A percentile compares a stretch with the other conserved stretches of the same genome.
phyloP scores from a whole-genome alignment of 2,888 invertebrate species.

The Parochlus steinenii region DNA sequence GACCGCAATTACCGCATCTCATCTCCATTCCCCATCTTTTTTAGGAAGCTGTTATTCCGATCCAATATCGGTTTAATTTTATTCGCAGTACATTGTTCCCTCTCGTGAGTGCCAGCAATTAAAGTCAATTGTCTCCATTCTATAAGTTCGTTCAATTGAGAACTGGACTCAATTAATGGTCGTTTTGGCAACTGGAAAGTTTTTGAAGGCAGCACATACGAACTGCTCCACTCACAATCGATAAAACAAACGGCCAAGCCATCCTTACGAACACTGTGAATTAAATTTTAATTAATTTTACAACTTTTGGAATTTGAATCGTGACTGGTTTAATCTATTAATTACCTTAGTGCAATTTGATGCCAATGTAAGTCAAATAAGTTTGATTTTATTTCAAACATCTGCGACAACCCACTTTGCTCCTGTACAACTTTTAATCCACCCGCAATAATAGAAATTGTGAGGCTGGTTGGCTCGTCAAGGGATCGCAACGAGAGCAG shows the following conservation, averaged over 20 bases:
- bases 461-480: slow-evolving; percentile 5
- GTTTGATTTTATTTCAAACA: slow-evolving; percentile 30
- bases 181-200: slow-evolving; percentile 4
- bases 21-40: too few species aligned
- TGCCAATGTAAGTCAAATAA: slow-evolving; percentile 31
- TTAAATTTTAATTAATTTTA: background rate
- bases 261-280: slow-evolving; percentile 5
- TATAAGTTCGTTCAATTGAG: slow-evolving; percentile 3
- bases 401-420: slow-evolving; percentile 29
- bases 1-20: too few species aligned
- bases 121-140: slow-evolving; percentile 15
- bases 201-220: slow-evolving; percentile 5
- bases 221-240: slow-evolving; percentile 10
- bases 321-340: background rate
- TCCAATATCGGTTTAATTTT: too few species aligned
- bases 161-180: slow-evolving; percentile 2
- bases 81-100: slow-evolving; percentile 29
- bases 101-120: slow-evolving; percentile 27
- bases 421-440: slow-evolving; percentile 28
- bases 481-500: background rate
- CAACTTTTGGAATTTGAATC: background rate
- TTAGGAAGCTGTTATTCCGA: too few species aligned
- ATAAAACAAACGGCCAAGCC: slow-evolving; percentile 7
- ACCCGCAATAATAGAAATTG: slow-evolving; percentile 18
- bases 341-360: slow-evolving; percentile 30